Evolutionary conservation across 2,888 invertebrate genomes (phyloP).

Genomic region (Diploptera punctata): DNA sequence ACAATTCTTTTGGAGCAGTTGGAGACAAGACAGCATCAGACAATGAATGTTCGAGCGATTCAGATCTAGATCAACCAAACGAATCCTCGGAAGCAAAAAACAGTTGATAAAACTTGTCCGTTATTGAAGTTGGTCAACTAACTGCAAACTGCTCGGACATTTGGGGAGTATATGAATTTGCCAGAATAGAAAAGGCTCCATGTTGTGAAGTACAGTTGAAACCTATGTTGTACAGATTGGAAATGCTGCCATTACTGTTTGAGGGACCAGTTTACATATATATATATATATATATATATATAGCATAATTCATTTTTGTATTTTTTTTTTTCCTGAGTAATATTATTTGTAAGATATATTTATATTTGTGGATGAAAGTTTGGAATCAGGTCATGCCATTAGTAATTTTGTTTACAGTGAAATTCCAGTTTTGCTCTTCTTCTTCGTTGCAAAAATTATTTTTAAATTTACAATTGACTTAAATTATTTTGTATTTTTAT

Average conservation of each 20-base stretch:
- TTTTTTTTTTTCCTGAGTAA: not conserved
- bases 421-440: too few relatives aligned
- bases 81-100: not conserved
- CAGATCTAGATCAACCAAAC: conserved; percentile 31
- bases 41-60: conserved; percentile 37
- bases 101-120: not conserved
- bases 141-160: not conserved
- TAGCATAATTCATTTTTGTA: too few relatives aligned
- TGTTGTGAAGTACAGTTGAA: not conserved
- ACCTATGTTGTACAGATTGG: not conserved
- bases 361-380: not conserved
- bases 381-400: not conserved
- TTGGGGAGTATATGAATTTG: not conserved
- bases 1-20: not conserved
- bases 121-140: not conserved
- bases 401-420: not conserved
- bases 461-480: too few relatives aligned
- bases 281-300: not conserved
- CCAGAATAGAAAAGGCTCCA: not conserved
- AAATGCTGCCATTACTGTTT: not conserved
- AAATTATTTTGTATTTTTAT: too few relatives aligned
- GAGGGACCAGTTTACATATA: conserved; percentile 1
- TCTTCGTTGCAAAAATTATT: too few relatives aligned
- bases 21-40: conserved; percentile 27
- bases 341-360: not conserved